Evolutionary conservation across 1,140 invertebrate species (phyloP).

Genomic region (Apocrypta bakeri): DNA sequence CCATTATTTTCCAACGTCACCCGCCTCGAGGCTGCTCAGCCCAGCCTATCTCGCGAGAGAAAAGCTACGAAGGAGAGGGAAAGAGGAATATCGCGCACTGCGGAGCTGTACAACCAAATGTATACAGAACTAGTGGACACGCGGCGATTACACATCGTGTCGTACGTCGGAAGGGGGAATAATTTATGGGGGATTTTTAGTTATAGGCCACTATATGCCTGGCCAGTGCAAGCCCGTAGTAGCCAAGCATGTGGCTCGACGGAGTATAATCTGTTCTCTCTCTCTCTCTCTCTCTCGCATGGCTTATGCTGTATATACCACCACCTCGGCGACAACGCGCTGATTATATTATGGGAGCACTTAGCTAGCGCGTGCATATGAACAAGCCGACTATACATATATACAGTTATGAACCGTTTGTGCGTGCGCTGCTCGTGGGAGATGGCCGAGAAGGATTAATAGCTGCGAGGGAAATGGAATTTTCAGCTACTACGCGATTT

Average conservation of each 20-base stretch:
- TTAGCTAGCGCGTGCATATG: conserved; percentile 20
- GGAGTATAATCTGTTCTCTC: background rate
- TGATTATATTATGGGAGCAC: conserved; percentile 42
- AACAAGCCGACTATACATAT: background rate
- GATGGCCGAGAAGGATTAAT: background rate
- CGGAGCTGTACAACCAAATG: background rate
- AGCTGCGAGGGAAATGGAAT: background rate
- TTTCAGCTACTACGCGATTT: background rate
- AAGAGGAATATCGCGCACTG: background rate
- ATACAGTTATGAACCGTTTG: background rate
- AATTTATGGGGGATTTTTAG: conserved; percentile 34
- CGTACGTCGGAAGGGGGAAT: background rate
- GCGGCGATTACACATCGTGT: background rate
- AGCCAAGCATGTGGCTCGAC: background rate
- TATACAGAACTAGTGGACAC: background rate
- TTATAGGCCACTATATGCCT: background rate
- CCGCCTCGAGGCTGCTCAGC: background rate
- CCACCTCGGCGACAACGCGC: background rate
- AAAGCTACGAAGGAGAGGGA: background rate
- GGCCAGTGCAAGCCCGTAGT: background rate
- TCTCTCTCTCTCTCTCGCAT: background rate
- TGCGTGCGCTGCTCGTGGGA: background rate
- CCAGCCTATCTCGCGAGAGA: background rate
- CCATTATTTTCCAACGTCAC: conserved; percentile 16
- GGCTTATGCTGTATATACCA: background rate